These are phyloP conservation scores for Microctonus hyperodae DNA, from an alignment of 2,888 invertebrate genomes.

Conservation along the genomic window DNA sequence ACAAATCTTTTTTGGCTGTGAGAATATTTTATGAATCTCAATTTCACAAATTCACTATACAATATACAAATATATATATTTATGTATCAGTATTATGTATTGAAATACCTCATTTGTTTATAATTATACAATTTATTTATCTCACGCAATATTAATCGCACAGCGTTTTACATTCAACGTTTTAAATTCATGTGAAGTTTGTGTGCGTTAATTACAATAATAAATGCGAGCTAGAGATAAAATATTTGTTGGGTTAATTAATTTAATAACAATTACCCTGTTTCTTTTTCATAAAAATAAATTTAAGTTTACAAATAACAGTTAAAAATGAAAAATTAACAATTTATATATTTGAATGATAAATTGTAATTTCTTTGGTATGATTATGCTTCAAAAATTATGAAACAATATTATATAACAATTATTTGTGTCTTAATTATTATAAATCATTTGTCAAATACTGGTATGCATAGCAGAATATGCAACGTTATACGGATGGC, in stretches of 20 bases:
- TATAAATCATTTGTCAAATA: slow-evolving; percentile 49
- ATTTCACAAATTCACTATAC: background rate
- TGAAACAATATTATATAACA: slow-evolving; percentile 24
- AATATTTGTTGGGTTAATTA: background rate
- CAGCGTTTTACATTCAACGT: background rate
- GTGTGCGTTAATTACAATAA: slow-evolving; percentile 7
- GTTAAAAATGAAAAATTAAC: background rate
- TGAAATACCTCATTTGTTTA: slow-evolving; percentile 6
- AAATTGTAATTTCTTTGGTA: slow-evolving; percentile 2
- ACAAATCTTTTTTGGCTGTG: background rate
- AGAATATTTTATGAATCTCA: background rate
- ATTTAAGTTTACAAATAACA: background rate
- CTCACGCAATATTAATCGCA: background rate
- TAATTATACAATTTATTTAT: background rate
- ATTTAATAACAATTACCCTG: slow-evolving; percentile 33
- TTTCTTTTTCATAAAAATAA: slow-evolving; percentile 22
- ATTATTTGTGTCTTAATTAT: slow-evolving; percentile 1
- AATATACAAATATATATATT: background rate
- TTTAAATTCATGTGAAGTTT: background rate
- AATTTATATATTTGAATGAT: slow-evolving; percentile 6
- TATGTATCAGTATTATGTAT: slow-evolving; percentile 5
- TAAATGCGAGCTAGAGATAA: slow-evolving; percentile 14
- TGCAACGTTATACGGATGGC: slow-evolving; percentile 56
- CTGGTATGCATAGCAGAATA: slow-evolving; percentile 61
- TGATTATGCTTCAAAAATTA: background rate